phyloP scores from a whole-genome alignment of 2,113 vertebrate genomes.

The Spea bombifrons region DNA sequence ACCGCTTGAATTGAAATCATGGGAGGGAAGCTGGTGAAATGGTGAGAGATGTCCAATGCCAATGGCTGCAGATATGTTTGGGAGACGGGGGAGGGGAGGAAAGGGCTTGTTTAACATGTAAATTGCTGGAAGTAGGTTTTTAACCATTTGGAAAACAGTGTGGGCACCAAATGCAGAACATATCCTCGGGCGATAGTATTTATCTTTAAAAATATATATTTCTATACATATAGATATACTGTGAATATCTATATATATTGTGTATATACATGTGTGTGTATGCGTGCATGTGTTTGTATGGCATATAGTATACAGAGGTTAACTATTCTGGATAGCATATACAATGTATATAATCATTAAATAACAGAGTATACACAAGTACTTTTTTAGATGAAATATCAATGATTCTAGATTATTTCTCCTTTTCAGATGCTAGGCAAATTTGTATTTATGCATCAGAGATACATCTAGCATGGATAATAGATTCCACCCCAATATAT shows the following conservation, averaged over 20 bases:
- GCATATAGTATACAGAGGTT: background rate
- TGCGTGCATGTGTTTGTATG: background rate
- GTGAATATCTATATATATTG: background rate
- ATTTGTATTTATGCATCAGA: too few species aligned
- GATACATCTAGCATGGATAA: background rate
- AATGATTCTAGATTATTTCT: too few species aligned
- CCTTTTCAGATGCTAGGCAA: too few species aligned
- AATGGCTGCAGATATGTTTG: background rate
- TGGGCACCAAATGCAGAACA: too few species aligned
- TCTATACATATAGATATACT: background rate
- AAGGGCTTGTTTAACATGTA: background rate
- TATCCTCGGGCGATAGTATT: too few species aligned
- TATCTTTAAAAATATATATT: background rate
- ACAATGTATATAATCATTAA: background rate
- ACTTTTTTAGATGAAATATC: too few species aligned
- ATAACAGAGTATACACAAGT: too few species aligned
- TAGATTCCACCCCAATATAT: background rate
- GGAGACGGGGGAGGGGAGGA: background rate
- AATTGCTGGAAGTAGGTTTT: background rate
- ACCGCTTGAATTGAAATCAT: constrained; percentile 64
- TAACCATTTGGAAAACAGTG: background rate
- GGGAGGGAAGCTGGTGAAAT: constrained; percentile 80
- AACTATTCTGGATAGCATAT: background rate
- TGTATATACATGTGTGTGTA: background rate
- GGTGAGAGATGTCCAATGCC: constrained; percentile 60